Conservation (phyloP, 2,797 vertebrate genomes). For the Sphaeramia orbicularis region DNA sequence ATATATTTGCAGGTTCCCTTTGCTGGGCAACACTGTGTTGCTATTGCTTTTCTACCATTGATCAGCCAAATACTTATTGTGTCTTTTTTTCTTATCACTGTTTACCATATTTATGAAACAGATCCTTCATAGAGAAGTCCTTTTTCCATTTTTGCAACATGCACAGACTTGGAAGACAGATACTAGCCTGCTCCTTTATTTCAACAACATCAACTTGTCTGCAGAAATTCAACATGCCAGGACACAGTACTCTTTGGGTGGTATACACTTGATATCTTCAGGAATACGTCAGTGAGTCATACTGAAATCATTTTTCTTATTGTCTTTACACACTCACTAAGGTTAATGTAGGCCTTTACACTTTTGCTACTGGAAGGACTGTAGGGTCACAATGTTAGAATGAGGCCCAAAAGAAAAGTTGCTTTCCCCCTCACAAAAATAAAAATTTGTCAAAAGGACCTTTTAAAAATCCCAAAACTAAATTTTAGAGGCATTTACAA, state of each 20-base stretch:
- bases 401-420: too few species aligned
- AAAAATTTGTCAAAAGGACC: too few species aligned
- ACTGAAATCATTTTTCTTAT: background rate
- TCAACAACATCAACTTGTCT: too few species aligned
- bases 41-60: constrained; percentile 4
- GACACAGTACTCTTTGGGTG: background rate
- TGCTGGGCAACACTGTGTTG: background rate
- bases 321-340: background rate
- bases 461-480: too few species aligned
- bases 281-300: constrained; percentile 1
- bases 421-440: too few species aligned
- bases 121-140: background rate
- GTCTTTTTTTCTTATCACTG: background rate
- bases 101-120: background rate
- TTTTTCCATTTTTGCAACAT: constrained; percentile 22
- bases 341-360: background rate
- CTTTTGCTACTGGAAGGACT: background rate
- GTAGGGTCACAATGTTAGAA: background rate
- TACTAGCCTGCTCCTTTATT: background rate
- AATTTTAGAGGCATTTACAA: background rate
- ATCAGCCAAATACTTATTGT: background rate
- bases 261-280: constrained; percentile 6
- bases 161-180: constrained; percentile 22
- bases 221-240: background rate
- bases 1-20: background rate